Percentiles rank a stretch among this genome's conserved stretches.
Conservation (phyloP, 2,113 vertebrate species). For the human (Homo sapiens) region DNA sequence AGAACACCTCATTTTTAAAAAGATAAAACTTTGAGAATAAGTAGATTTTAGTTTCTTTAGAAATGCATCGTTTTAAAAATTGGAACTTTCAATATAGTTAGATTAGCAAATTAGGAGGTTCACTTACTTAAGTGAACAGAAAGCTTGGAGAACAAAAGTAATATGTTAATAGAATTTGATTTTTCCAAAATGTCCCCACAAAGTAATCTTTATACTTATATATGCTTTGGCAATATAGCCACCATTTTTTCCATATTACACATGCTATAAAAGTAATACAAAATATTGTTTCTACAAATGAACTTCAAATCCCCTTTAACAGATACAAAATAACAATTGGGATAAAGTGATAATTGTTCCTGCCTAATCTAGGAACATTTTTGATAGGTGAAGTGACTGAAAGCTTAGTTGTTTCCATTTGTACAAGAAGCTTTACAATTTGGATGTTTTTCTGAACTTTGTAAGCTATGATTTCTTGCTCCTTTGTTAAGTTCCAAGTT, state of each 20-base stretch:
- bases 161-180: slow-evolving; percentile 25
- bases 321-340: not conserved
- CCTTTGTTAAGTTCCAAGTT: slow-evolving; percentile 7
- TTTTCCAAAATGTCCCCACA: not conserved
- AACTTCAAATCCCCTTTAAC: not conserved
- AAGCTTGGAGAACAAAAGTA: not conserved
- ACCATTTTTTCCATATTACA: not conserved
- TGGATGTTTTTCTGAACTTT: not conserved
- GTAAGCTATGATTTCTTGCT: not conserved
- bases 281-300: not conserved
- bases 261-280: not conserved
- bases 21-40: not conserved
- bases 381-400: not conserved
- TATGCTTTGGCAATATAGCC: not conserved
- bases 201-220: not conserved
- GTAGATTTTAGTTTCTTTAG: not conserved
- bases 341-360: not conserved
- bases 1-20: not conserved
- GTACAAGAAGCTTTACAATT: not conserved
- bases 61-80: slow-evolving; percentile 8
- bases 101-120: slow-evolving; percentile 22
- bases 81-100: slow-evolving; percentile 35
- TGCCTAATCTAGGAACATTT: not conserved
- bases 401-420: not conserved
- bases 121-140: not conserved